Percentiles rank a stretch among this genome's conserved stretches.
These are phyloP conservation scores for Holacanthella duospinosa DNA, from an alignment of 2,888 invertebrate species.

Conservation along the genomic window DNA sequence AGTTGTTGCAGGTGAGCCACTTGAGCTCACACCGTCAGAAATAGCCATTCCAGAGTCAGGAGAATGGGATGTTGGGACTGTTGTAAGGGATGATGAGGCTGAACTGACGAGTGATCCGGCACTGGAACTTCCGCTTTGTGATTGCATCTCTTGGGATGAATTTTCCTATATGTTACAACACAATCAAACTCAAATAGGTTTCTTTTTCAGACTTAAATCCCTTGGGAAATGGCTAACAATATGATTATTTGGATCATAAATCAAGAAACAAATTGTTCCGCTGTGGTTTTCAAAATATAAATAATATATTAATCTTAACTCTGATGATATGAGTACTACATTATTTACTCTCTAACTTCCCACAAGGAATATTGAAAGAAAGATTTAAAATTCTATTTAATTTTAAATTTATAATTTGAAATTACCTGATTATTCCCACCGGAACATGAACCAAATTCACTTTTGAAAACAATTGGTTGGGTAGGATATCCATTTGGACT, in stretches of 20 bases:
- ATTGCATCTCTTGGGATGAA: constrained; percentile 35
- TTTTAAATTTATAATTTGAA: not conserved
- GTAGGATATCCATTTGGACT: constrained; percentile 28
- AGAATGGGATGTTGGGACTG: constrained; percentile 33
- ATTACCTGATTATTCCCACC: constrained; percentile 35
- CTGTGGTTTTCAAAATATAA: too few relatives aligned
- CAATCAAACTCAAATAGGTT: not conserved
- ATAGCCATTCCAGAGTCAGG: constrained; percentile 45
- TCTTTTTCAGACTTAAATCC: not conserved
- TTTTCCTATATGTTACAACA: constrained; percentile 24
- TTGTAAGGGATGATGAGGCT: constrained; percentile 13
- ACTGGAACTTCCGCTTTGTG: constrained; percentile 27
- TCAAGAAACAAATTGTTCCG: too few relatives aligned
- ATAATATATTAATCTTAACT: not conserved
- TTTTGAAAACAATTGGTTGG: constrained; percentile 25
- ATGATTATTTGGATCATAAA: not conserved
- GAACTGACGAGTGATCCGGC: constrained; percentile 14
- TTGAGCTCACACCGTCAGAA: constrained; percentile 46
- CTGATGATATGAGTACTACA: not conserved
- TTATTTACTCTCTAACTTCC: not conserved
- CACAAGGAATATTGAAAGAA: not conserved
- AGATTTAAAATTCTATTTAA: not conserved
- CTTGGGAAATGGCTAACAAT: not conserved
- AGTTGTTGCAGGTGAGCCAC: constrained; percentile 46
- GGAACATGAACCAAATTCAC: constrained; percentile 37